phyloP scores from a whole-genome alignment of 2,888 invertebrate species.

The Parnassius glacialis region DNA sequence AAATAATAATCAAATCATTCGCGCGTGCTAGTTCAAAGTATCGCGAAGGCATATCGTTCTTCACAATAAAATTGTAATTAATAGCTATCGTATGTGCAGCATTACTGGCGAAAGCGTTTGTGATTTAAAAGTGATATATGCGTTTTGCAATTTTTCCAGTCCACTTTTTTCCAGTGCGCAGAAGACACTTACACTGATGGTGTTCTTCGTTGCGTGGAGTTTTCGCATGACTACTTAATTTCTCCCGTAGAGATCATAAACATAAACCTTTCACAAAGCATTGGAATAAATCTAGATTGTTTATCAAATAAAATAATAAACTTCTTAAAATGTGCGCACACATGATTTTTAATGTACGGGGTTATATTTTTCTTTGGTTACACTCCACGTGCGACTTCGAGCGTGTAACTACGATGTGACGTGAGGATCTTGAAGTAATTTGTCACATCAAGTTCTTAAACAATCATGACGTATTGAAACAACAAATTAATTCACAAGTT shows the following conservation, averaged over 20 bases:
- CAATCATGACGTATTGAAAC: slow-evolving; percentile 17
- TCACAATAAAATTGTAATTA: slow-evolving; percentile 48
- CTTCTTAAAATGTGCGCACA: not conserved
- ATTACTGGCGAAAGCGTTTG: slow-evolving; percentile 67
- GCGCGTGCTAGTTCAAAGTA: slow-evolving; percentile 27
- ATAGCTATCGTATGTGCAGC: slow-evolving; percentile 50
- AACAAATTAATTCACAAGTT: slow-evolving; percentile 35
- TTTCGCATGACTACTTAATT: slow-evolving; percentile 52
- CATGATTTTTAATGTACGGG: not conserved
- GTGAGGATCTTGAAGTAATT: slow-evolving; percentile 13
- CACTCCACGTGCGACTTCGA: not conserved
- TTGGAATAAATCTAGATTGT: not conserved
- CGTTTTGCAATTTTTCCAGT: slow-evolving; percentile 68
- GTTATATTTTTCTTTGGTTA: not conserved
- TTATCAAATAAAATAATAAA: not conserved
- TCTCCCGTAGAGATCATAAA: not conserved
- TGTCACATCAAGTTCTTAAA: not conserved
- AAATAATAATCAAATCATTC: not conserved
- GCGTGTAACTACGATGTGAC: not conserved
- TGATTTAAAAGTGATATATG: slow-evolving; percentile 59
- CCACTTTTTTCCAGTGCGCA: slow-evolving; percentile 54
- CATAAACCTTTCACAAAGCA: not conserved
- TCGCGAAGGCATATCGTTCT: slow-evolving; percentile 24
- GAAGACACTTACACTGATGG: slow-evolving; percentile 60
- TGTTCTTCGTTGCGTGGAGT: slow-evolving; percentile 62